Conservation (phyloP, 2,797 vertebrate genomes). For the Hozukius guyotensis region DNA sequence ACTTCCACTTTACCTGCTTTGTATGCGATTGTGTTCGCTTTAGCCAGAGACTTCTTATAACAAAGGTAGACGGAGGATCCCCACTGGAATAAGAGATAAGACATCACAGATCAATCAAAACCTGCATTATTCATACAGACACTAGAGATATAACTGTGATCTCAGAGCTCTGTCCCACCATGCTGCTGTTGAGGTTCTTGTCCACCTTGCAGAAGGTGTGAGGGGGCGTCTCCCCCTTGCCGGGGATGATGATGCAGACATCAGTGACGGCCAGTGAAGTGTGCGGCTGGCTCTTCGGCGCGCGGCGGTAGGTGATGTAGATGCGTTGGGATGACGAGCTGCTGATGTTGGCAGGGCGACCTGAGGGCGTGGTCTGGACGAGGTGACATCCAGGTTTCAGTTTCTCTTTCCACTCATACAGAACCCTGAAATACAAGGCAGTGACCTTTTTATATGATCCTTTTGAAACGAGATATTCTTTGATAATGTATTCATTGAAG, state of each 20-base stretch:
- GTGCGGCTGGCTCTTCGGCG: constrained; percentile 91
- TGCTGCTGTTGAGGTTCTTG: constrained; percentile 97
- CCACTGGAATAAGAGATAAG: constrained; percentile 85
- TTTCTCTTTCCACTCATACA: constrained; percentile 98
- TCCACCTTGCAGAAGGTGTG: constrained; percentile 99
- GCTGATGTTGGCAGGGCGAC: constrained; percentile 95
- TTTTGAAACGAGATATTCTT: background rate
- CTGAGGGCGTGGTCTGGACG: constrained; percentile 93
- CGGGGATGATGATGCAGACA: constrained; percentile 95
- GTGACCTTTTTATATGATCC: background rate
- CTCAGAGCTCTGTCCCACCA: constrained; percentile 85
- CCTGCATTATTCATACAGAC: background rate
- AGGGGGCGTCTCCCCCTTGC: constrained; percentile 95
- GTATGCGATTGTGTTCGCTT: constrained; percentile 95
- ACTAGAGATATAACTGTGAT: background rate
- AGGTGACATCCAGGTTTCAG: constrained; percentile 96
- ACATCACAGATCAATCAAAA: constrained; percentile 22
- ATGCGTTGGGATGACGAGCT: constrained; percentile 93
- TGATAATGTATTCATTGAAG: constrained; percentile 6
- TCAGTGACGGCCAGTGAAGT: constrained; percentile 95
- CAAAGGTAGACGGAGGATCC: constrained; percentile 96
- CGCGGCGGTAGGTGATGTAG: constrained; percentile 95
- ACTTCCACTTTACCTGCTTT: constrained; percentile 87
- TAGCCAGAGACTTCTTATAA: constrained; percentile 98
- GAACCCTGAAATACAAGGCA: constrained; percentile 81